Base-by-base conservation (phyloP, 2,888 invertebrate species). In the Mesorhabditis sp. region DNA sequence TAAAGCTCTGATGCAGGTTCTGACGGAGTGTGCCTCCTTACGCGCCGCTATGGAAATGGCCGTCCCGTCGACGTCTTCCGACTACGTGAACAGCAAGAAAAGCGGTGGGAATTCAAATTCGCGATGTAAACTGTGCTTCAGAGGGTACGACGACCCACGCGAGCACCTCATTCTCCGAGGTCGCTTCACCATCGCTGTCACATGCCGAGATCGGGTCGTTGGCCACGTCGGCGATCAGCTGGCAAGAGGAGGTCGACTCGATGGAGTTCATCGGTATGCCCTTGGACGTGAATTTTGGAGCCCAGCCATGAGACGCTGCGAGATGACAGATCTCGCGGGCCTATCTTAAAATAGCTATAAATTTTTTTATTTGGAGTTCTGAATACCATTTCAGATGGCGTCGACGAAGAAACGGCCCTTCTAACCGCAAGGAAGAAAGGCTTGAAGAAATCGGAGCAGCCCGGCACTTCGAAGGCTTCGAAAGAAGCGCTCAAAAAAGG, bases 171-270 rank as follows among this genome's bases (percentile, higher is more conserved):
- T 50, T 50, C 7, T 50, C 58, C 7, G 10, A 10, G n/a, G 58
- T n/a, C n/a, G n/a, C n/a, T 50, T 50, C 58, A 2, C 58, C 58
- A 13, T 50, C 58, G n/a, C 58, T 50, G n/a, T 50, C 58, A 2
- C 58, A 50, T 50, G 7, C 58, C 58, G 58, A 50, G 58, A 50
- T 50, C n/a, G 58, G 58, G 10, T 50, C 58, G 10, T 50, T 75
- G 75, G 67, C 75, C n/a, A 75, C 73, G 44, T 72, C 78, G 3
- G 72, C 74, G 13, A 71, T 70, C 70, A 75, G 76, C n/a, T 78
- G 75, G 75, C 76, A 78, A 61, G 78, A 78, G 13, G 75, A 78
- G 65, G 75, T 76, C 43, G 78, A 78, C n/a, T 70, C 74, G 4
- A 50, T 78, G 15, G 78, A 70, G 13, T 78, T 70, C 44, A 78